These are phyloP conservation scores for Dryobotodes eremita DNA, from an alignment of 2,888 invertebrate genomes.

Conservation along the genomic window DNA sequence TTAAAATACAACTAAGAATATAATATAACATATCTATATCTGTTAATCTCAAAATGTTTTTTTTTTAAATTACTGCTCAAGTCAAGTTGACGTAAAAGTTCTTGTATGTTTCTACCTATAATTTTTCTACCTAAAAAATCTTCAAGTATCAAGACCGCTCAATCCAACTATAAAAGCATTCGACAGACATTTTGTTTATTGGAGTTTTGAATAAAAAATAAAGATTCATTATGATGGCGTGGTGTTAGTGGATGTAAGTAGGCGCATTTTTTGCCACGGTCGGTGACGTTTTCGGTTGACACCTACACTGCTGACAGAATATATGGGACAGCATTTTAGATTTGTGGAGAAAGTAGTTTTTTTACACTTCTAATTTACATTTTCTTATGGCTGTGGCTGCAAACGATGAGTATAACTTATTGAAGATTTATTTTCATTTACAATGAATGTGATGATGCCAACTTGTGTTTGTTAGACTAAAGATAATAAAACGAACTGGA, in stretches of 20 bases:
- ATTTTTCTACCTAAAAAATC: too few species aligned
- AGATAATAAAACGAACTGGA: too few species aligned
- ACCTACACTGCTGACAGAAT: conserved; percentile 14
- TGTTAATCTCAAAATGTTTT: too few species aligned
- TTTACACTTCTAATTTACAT: too few species aligned
- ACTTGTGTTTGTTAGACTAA: too few species aligned
- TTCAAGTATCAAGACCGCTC: conserved; percentile 36
- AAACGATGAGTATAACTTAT: too few species aligned
- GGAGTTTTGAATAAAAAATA: conserved; percentile 68
- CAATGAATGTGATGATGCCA: too few species aligned
- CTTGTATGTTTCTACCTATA: background rate
- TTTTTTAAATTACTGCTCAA: background rate
- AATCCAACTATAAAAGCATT: conserved; percentile 40
- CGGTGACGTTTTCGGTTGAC: conserved; percentile 39
- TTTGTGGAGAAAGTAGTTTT: background rate
- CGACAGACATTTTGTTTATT: conserved; percentile 61
- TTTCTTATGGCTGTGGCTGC: too few species aligned
- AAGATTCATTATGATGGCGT: conserved; percentile 60
- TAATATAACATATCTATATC: background rate
- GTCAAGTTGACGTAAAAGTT: background rate
- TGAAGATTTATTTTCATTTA: too few species aligned
- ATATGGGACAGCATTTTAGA: background rate
- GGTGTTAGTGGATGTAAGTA: conserved; percentile 40
- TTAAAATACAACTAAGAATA: background rate
- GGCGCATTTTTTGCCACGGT: conserved; percentile 37